Base-by-base conservation (phyloP, 2,888 invertebrate species). In the Lepidocyrtinus sp. region DNA sequence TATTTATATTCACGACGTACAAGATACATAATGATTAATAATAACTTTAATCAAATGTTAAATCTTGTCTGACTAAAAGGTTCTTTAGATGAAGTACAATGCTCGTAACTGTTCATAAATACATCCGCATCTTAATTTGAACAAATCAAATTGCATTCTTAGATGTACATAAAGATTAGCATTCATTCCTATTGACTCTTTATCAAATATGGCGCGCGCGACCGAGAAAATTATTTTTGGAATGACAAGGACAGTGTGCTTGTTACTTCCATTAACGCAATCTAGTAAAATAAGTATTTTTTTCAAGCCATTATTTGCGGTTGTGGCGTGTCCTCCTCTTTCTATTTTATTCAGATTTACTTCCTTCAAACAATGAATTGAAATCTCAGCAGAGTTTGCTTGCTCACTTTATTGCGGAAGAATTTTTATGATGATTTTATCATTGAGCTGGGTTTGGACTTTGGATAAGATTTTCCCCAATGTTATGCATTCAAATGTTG, bases 201-300 rank as follows among this genome's bases (percentile, higher is more conserved):
- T 63, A 64, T 72, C 69, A 36, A 62, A 78, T 78, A 73, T 73
- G 72, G 68, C 50, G 67, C 50, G 73, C 50, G 63, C 79, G 79
- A 79, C 79, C 79, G 79, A 79, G 79, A 79, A 79, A 71, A 79
- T 62, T 63, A 67, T 78, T 79, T 79, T 79, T 79, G 79, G 79
- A 68, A 50, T 74, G 79, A 70, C 79, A 79, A 79, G 79, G 79
- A 55, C 79, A 7, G 25, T 50, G 50, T 50, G 50, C 17, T 50
- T 50, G 50, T 50, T 50, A 50, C 50, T 50, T 50, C 50, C 15
- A 50, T 2, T 50, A 50, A 50, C 17, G 50, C 12, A 50, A 36
- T 7, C 36, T 36, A 36, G 50, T 50, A 50, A 12, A 7, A 50
- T n/a, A 50, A 50, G 5, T 2, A 7, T 7, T 50, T 50, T 50